phyloP scores from a whole-genome alignment of 2,888 invertebrate genomes.

The Cosmorhoe ocellata region DNA sequence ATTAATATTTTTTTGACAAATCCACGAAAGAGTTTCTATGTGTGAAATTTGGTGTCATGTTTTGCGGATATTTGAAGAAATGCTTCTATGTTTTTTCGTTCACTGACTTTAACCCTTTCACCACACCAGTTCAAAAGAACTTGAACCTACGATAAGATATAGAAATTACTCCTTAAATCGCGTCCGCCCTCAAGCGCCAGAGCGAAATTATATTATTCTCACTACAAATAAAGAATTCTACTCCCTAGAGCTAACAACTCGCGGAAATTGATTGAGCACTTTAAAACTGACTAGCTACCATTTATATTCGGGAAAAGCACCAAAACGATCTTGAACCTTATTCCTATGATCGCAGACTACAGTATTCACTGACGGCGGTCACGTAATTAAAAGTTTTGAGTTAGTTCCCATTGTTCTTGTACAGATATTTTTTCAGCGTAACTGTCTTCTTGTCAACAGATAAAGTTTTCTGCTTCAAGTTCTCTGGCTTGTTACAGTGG shows the following conservation, averaged over 20 bases:
- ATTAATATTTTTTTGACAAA: too few species aligned
- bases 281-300: conserved; percentile 24
- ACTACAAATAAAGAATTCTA: conserved; percentile 29
- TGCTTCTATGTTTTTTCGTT: too few species aligned
- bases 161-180: conserved; percentile 10
- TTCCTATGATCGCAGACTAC: neutral
- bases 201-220: conserved; percentile 29
- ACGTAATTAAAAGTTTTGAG: conserved; percentile 30
- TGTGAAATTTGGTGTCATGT: too few species aligned
- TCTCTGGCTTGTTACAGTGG: conserved; percentile 19
- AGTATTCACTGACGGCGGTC: conserved; percentile 2
- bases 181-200: neutral
- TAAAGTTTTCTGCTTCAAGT: conserved; percentile 23
- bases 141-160: too few species aligned
- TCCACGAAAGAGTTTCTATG: too few species aligned
- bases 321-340: conserved; percentile 6
- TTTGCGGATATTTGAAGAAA: too few species aligned
- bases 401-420: conserved; percentile 25
- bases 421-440: conserved; percentile 22
- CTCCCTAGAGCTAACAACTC: conserved; percentile 21
- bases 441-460: conserved; percentile 25
- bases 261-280: conserved; percentile 29
- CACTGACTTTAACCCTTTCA: too few species aligned
- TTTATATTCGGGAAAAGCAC: conserved; percentile 15
- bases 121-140: too few species aligned